Conservation (phyloP, 1,140 invertebrate genomes). For the Calliopsis andreniformis region DNA sequence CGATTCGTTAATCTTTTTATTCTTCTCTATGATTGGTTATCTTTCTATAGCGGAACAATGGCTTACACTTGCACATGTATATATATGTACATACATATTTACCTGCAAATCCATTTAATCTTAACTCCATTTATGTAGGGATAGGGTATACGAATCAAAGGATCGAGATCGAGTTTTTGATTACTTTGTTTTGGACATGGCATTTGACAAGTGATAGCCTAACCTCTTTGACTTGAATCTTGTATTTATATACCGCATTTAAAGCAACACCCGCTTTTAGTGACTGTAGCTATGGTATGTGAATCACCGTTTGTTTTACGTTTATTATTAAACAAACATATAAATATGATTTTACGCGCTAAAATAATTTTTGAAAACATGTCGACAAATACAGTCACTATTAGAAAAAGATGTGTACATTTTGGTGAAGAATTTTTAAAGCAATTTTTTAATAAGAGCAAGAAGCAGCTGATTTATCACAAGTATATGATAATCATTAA, state of each 20-base stretch:
- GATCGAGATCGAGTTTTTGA: conserved; percentile 5
- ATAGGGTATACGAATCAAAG: background rate
- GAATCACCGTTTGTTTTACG: conserved; percentile 1
- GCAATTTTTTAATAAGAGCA: background rate
- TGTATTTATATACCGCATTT: conserved; percentile 54
- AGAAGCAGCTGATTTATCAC: background rate
- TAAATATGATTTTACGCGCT: background rate
- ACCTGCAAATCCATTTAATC: too few species aligned
- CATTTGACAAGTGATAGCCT: conserved; percentile 52
- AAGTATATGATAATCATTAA: background rate
- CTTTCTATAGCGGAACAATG: too few species aligned
- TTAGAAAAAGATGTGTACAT: too few species aligned
- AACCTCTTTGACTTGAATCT: conserved; percentile 44
- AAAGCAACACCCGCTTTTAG: conserved; percentile 6
- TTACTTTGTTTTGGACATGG: conserved; percentile 40
- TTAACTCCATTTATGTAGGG: too few species aligned
- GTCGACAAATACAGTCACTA: too few species aligned
- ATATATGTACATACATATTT: too few species aligned
- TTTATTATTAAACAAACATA: background rate
- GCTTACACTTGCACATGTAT: too few species aligned
- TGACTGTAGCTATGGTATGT: conserved; percentile 39
- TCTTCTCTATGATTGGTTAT: too few species aligned
- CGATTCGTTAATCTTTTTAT: too few species aligned
- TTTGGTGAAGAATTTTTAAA: too few species aligned
- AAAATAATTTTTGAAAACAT: background rate